Percentiles rank a stretch among this genome's conserved stretches.
phyloP scores from a whole-genome alignment of 2,888 invertebrate genomes.

The Willowsia nigromaculata region DNA sequence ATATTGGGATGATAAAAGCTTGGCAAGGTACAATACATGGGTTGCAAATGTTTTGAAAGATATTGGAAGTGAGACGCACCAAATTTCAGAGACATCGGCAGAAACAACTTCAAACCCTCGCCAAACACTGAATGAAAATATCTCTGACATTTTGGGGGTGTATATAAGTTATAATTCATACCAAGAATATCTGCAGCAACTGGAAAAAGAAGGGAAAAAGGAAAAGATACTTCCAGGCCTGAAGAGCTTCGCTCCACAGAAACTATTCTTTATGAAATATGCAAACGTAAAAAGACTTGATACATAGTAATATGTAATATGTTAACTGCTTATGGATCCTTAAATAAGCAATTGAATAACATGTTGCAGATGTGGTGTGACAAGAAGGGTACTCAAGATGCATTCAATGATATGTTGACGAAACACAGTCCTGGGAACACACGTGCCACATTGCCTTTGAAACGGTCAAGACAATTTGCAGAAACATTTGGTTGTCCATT shows the following conservation, averaged over 20 bases:
- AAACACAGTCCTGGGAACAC: slow-evolving; percentile 50
- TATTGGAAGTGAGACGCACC: slow-evolving; percentile 28
- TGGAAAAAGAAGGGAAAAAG: slow-evolving; percentile 13
- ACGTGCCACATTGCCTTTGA: slow-evolving; percentile 46
- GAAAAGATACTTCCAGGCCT: slow-evolving; percentile 57
- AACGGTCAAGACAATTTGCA: slow-evolving; percentile 46
- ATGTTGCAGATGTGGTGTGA: slow-evolving; percentile 64
- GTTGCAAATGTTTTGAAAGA: slow-evolving; percentile 5
- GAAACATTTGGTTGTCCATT: slow-evolving; percentile 34
- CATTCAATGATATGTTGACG: slow-evolving; percentile 5
- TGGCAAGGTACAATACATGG: slow-evolving; percentile 42
- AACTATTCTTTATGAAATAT: slow-evolving; percentile 66
- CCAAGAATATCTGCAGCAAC: slow-evolving; percentile 24
- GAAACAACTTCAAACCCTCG: slow-evolving; percentile 42
- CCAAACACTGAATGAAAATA: slow-evolving; percentile 61
- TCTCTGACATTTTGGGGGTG: slow-evolving; percentile 53
- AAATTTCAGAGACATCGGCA: slow-evolving; percentile 36
- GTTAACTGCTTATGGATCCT: too few species aligned
- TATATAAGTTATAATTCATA: slow-evolving; percentile 53
- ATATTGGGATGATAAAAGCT: slow-evolving; percentile 45
- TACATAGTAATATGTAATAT: too few species aligned
- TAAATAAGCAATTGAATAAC: too few species aligned
- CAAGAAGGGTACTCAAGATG: slow-evolving; percentile 39
- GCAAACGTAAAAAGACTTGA: slow-evolving; percentile 55
- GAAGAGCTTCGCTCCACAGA: slow-evolving; percentile 30